These are phyloP conservation scores for Sminthurides aquaticus DNA, from an alignment of 2,888 invertebrate genomes.

Conservation along the genomic window DNA sequence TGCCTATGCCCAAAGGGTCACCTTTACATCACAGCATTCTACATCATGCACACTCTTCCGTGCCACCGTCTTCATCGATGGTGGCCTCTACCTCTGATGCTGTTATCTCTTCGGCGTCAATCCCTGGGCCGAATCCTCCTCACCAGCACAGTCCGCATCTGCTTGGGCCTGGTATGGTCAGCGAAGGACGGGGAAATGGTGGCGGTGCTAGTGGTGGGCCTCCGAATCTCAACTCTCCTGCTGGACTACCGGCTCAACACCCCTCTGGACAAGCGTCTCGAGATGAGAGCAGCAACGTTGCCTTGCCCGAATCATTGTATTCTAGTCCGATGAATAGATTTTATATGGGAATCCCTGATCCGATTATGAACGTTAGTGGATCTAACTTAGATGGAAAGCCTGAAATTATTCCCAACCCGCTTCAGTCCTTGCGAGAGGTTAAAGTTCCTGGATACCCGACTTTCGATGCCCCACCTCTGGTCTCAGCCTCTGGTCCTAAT, in stretches of 20 bases:
- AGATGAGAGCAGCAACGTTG: slow-evolving; percentile 12
- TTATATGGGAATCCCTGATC: slow-evolving; percentile 25
- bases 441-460: slow-evolving; percentile 62
- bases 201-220: neutral
- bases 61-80: slow-evolving; percentile 21
- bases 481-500: slow-evolving; percentile 24
- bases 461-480: slow-evolving; percentile 33
- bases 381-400: slow-evolving; percentile 27
- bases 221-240: neutral
- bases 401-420: slow-evolving; percentile 54
- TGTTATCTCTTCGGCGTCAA: slow-evolving; percentile 34
- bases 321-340: slow-evolving; percentile 42
- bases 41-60: slow-evolving; percentile 15
- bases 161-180: neutral
- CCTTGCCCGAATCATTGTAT: slow-evolving; percentile 24
- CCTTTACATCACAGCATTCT: slow-evolving; percentile 23
- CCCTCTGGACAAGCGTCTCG: slow-evolving; percentile 17
- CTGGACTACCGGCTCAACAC: neutral
- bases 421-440: slow-evolving; percentile 70
- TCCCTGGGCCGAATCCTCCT: slow-evolving; percentile 17
- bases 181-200: neutral
- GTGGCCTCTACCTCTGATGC: slow-evolving; percentile 31
- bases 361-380: neutral
- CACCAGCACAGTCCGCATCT: too few relatives aligned
- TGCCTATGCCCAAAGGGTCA: slow-evolving; percentile 20